Evolutionary conservation across 2,113 vertebrate species (phyloP).

Genomic region (Accipiter cooperii): DNA sequence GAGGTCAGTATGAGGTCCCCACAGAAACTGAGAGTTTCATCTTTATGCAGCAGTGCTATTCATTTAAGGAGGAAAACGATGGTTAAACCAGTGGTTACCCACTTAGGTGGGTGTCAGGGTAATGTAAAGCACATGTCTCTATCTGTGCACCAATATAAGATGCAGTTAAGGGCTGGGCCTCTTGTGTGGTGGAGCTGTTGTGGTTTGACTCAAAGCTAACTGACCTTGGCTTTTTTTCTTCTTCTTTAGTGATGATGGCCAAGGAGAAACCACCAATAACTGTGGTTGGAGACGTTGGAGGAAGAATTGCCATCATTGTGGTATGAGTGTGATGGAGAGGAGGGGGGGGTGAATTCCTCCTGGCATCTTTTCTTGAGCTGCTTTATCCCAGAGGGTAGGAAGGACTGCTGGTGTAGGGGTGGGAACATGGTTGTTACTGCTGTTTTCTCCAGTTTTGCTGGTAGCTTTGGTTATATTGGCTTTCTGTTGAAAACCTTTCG

Average conservation of each 20-base stretch:
- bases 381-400: neutral
- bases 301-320: constrained; percentile 97
- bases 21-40: neutral
- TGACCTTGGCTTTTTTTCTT: neutral
- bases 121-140: neutral
- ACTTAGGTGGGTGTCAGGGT: neutral
- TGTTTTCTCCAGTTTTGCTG: neutral
- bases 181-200: neutral
- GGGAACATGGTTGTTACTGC: neutral
- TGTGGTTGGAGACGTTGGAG: constrained; percentile 96
- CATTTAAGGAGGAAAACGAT: neutral
- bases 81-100: neutral
- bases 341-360: neutral
- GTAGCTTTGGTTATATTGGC: neutral
- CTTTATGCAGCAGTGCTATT: neutral
- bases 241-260: constrained; percentile 92
- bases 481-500: neutral
- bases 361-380: neutral
- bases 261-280: constrained; percentile 99
- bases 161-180: neutral
- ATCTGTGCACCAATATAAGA: neutral
- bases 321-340: constrained; percentile 69
- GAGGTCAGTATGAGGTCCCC: neutral
- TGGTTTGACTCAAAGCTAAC: neutral
- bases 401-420: neutral